These are phyloP conservation scores for Ichneumoninae sp. DNA, from an alignment of 2,888 invertebrate genomes.

Conservation along the genomic window DNA sequence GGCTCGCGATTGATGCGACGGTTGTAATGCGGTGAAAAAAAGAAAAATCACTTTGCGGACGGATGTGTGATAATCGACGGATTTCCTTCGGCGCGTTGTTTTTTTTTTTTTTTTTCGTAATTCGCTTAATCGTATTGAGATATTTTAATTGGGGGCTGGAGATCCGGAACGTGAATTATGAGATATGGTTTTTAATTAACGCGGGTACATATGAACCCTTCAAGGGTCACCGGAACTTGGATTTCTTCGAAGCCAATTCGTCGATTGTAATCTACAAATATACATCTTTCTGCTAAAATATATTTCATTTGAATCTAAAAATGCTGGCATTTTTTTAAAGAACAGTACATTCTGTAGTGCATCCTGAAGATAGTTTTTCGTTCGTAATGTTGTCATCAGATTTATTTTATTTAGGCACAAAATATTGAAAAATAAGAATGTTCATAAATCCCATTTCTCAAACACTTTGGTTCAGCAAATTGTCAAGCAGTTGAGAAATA, in stretches of 20 bases:
- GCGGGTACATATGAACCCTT: background rate
- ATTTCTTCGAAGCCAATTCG: background rate
- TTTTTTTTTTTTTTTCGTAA: constrained; percentile 20
- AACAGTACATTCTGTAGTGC: too few relatives aligned
- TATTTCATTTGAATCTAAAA: background rate
- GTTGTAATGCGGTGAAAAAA: background rate
- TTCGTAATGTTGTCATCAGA: too few relatives aligned
- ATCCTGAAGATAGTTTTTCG: too few relatives aligned
- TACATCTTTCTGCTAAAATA: background rate
- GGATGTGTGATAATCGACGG: constrained; percentile 56
- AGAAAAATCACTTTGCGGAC: background rate
- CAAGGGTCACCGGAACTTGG: background rate
- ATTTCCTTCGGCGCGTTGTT: constrained; percentile 44
- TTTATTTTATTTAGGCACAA: background rate
- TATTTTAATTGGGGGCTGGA: constrained; percentile 10
- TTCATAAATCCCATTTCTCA: background rate
- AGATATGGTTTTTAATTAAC: background rate
- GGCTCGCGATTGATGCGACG: background rate
- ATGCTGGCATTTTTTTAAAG: background rate
- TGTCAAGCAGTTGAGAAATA: background rate
- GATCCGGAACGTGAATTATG: background rate
- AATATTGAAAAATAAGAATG: background rate
- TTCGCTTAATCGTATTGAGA: constrained; percentile 6
- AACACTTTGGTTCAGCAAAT: background rate
- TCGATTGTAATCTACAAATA: background rate